phyloP scores from a whole-genome alignment of 1,140 invertebrate genomes.

The Bombus impatiens region DNA sequence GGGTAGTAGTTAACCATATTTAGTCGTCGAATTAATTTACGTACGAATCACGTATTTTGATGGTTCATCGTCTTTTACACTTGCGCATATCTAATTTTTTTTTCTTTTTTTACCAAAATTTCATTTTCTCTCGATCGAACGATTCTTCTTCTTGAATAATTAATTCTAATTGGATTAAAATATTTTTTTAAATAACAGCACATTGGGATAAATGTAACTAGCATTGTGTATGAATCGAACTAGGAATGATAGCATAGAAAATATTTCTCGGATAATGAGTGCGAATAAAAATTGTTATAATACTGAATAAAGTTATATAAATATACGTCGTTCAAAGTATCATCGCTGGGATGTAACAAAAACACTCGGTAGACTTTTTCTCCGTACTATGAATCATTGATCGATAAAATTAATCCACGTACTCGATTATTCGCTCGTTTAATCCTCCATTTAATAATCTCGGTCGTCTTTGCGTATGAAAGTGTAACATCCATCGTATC shows the following conservation, averaged over 20 bases:
- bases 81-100: background rate
- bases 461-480: background rate
- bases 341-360: no score
- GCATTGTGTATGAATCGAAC: background rate
- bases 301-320: background rate
- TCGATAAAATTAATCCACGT: background rate
- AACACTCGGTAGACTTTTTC: no score
- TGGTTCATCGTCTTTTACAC: no score
- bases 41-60: background rate
- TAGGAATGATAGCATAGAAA: background rate
- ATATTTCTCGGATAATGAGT: no score
- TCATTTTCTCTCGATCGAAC: background rate
- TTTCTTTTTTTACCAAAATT: no score
- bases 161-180: background rate
- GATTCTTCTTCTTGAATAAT: background rate
- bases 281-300: background rate
- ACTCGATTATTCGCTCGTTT: background rate
- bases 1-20: background rate
- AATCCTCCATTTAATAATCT: background rate
- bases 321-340: no score
- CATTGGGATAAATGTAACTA: background rate
- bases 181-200: background rate
- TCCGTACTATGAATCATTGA: no score
- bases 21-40: background rate
- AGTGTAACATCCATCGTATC: background rate